Conservation (phyloP, 30 jellyfish, hydroid and myxozoan genomes). For the Aurelia sp. region DNA sequence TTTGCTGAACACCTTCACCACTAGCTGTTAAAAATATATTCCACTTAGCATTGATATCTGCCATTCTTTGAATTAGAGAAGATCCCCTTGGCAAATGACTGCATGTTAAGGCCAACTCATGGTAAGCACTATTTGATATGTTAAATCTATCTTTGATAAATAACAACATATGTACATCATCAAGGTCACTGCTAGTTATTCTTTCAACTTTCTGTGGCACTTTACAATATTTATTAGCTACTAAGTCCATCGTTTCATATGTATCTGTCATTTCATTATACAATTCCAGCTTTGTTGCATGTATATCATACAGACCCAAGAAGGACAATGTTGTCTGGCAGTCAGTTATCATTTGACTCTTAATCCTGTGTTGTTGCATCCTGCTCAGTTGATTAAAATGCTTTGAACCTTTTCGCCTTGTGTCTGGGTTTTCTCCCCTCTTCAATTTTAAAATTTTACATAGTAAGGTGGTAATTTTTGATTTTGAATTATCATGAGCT, state of each 20-base stretch:
- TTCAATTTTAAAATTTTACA: no score
- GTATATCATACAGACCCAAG: neutral
- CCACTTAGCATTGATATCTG: conserved; percentile 8
- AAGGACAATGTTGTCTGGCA: no score
- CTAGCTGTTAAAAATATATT: neutral
- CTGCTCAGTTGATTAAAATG: no score
- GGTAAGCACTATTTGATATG: conserved; percentile 5
- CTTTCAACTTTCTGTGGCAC: neutral
- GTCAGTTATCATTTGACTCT: no score
- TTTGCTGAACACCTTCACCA: conserved; percentile 28
- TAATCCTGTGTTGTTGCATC: no score
- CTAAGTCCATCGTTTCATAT: neutral
- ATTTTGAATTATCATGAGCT: no score
- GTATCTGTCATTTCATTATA: neutral
- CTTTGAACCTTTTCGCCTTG: no score
- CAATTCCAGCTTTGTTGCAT: conserved; percentile 19
- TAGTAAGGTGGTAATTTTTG: no score
- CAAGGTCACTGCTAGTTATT: neutral
- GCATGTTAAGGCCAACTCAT: neutral
- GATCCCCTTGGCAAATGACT: neutral
- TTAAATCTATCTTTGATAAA: conserved; percentile 21
- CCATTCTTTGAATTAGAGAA: neutral
- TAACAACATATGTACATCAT: neutral
- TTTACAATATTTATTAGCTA: neutral
- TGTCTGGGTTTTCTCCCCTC: no score